Evolutionary conservation across 2,113 vertebrate species (phyloP).

Genomic region (Amphilophus citrinellus): DNA sequence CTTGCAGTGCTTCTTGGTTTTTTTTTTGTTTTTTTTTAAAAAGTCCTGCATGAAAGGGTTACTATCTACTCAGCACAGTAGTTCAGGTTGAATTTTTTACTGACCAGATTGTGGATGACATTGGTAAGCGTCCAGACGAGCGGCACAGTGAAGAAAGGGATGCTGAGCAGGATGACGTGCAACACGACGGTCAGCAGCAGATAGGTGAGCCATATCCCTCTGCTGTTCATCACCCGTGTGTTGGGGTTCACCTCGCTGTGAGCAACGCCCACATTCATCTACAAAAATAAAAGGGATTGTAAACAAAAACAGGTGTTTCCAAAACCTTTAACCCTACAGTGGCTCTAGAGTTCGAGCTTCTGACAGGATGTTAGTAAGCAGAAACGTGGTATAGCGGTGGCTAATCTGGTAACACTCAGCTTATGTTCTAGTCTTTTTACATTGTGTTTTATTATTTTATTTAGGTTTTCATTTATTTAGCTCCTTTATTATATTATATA

Average conservation of each 20-base stretch:
- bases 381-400: neutral
- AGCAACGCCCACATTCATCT: constrained; percentile 96
- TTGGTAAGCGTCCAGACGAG: constrained; percentile 96
- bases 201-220: constrained; percentile 94
- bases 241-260: constrained; percentile 98
- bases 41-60: neutral
- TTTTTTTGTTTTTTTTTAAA: too few relatives aligned
- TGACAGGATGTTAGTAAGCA: neutral
- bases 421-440: neutral
- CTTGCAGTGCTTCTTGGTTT: too few relatives aligned
- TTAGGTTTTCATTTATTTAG: neutral
- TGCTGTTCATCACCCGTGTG: constrained; percentile 94
- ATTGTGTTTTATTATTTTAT: neutral
- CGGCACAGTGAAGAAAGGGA: constrained; percentile 92
- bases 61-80: neutral
- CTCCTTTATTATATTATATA: neutral
- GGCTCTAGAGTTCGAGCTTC: neutral
- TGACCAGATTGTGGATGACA: constrained; percentile 94
- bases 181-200: constrained; percentile 87
- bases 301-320: neutral
- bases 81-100: constrained; percentile 41
- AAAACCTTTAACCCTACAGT: neutral
- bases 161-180: constrained; percentile 91
- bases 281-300: constrained; percentile 25
- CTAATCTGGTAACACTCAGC: neutral